Evolutionary conservation across 1,140 invertebrate species (phyloP), one percentile per base, ranked within the genome.

Genomic region (Brachionus rotundiformis): DNA sequence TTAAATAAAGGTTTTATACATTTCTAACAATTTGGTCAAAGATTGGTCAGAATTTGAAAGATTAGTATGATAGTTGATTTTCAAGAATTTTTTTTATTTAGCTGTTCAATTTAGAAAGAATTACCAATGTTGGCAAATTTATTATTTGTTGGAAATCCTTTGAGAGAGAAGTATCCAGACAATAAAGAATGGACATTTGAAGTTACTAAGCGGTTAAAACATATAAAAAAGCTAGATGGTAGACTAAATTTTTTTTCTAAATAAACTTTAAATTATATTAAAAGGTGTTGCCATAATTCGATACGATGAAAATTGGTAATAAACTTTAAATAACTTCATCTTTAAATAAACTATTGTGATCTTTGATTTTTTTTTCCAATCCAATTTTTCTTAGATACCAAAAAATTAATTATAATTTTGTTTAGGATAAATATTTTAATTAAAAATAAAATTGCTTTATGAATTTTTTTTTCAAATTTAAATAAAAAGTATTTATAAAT

Each of bases 161-260:
- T 96, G 0, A 91, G 92, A 85, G 94, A 96, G 83, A 86, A 85
- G 44, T 91, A 89, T 44, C 89, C 91, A 75, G 92, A 92, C 71
- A 90, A 93, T 83, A 90, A 91, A 1, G 89, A 82, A 1, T 95
- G 93, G 92, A 89, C 91, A 73, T 86, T 89, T 0, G 92, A 94
- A 85, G 93, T 92, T 0, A 90, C 91, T 1, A 91, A 91, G 83
- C 90, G 92, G 59, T 87, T 96, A n/a, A 92, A 92, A 13, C 91
- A 91, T 84, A 87, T 97, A 6, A 94, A 92, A 85, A 95, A 94
- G 87, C 88, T 97, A 11, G 94, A 96, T 87, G 94, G 94, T 54
- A 54, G n/a, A n/a, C n/a, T n/a, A n/a, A n/a, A n/a, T n/a, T n/a
- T n/a, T n/a, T n/a, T n/a, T n/a, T n/a, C n/a, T n/a, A n/a, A 65